Percentiles rank a stretch among this genome's conserved stretches.
These are phyloP conservation scores for Chromis chromis DNA, from an alignment of 2,797 vertebrate genomes.

Conservation along the genomic window DNA sequence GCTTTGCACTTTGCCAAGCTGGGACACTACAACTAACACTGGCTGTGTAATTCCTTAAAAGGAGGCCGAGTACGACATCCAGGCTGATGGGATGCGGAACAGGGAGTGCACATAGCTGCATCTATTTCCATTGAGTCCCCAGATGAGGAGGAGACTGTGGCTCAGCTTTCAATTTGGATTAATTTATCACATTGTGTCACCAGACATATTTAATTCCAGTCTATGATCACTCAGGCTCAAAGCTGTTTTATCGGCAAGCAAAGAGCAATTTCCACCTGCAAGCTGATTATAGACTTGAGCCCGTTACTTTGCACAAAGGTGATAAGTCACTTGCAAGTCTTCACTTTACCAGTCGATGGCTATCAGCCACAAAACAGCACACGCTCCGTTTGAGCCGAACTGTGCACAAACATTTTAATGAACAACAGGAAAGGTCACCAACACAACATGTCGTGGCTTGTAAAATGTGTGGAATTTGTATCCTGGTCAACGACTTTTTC, in stretches of 20 bases:
- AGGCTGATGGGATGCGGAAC: conserved; percentile 62
- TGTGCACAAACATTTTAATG: conserved; percentile 51
- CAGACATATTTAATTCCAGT: conserved; percentile 17
- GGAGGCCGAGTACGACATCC: conserved; percentile 67
- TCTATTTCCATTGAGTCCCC: conserved; percentile 55
- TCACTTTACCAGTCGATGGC: conserved; percentile 9
- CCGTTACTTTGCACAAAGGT: conserved; percentile 6
- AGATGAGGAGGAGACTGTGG: conserved; percentile 30
- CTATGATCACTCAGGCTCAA: background rate
- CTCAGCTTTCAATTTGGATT: conserved; percentile 20
- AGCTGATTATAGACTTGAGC: background rate
- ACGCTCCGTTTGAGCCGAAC: conserved; percentile 25
- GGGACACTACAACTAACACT: conserved; percentile 69
- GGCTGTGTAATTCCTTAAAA: conserved; percentile 81
- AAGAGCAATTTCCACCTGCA: conserved; percentile 3
- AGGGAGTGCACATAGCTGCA: conserved; percentile 57
- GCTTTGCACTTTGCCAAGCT: conserved; percentile 68
- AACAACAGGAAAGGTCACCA: conserved; percentile 47
- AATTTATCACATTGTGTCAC: conserved; percentile 8
- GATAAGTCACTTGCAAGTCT: background rate
- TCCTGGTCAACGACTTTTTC: conserved; percentile 72
- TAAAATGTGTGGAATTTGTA: conserved; percentile 73
- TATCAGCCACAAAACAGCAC: conserved; percentile 10
- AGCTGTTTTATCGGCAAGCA: conserved; percentile 1
- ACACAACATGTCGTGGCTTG: conserved; percentile 49